These are phyloP conservation scores for Dolichoris vasculosae DNA, from an alignment of 1,140 invertebrate genomes.

Conservation along the genomic window DNA sequence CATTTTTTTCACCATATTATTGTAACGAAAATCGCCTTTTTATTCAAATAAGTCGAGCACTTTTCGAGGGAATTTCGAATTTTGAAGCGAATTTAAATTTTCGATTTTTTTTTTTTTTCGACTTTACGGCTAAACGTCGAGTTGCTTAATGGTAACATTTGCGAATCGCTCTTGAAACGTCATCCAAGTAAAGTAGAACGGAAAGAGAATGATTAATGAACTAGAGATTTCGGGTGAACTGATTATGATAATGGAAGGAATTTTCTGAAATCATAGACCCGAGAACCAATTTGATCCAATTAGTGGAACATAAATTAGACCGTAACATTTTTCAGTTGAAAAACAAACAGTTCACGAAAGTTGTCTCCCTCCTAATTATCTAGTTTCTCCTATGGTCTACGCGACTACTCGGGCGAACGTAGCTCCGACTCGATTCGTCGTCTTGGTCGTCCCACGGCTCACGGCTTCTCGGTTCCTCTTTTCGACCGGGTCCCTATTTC, in stretches of 20 bases:
- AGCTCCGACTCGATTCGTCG: too few relatives aligned
- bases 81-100: neutral
- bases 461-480: neutral
- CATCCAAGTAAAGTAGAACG: neutral
- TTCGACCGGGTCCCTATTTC: neutral
- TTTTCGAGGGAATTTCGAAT: neutral
- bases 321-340: slow-evolving; percentile 32
- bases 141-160: too few relatives aligned
- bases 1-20: neutral
- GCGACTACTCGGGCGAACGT: accelerated
- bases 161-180: neutral
- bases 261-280: slow-evolving; percentile 34
- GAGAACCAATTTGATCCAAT: slow-evolving; percentile 26
- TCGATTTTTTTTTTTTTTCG: neutral
- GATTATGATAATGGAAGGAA: slow-evolving; percentile 38
- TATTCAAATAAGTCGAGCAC: slow-evolving; percentile 40
- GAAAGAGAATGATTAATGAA: neutral
- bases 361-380: slow-evolving; percentile 27
- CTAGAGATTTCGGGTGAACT: slow-evolving; percentile 23
- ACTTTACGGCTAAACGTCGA: too few relatives aligned
- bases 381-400: neutral
- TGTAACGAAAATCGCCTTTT: slow-evolving; percentile 10
- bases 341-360: slow-evolving; percentile 40
- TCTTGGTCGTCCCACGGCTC: neutral
- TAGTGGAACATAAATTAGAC: slow-evolving; percentile 17